Conservation (phyloP, 2,797 vertebrate species). For the Coregonus ussuriensis region DNA sequence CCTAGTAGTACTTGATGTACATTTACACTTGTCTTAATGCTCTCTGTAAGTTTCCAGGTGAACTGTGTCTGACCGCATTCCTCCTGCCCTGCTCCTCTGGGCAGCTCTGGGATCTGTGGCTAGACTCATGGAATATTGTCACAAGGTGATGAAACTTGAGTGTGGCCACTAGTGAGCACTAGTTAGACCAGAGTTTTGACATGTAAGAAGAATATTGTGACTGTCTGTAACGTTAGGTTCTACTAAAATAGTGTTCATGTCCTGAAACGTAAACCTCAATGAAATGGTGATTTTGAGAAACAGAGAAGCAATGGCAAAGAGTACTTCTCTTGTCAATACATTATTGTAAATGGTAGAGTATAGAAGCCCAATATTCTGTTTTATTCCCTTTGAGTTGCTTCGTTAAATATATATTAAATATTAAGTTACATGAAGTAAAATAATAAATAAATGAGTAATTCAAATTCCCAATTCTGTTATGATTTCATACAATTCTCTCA, state of each 20-base stretch:
- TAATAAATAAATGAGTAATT: not conserved
- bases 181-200: slow-evolving; percentile 62
- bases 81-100: slow-evolving; percentile 37
- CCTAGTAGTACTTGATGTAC: slow-evolving; percentile 13
- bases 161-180: slow-evolving; percentile 58
- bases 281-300: too few relatives aligned
- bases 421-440: slow-evolving; percentile 1
- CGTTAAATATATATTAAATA: not conserved
- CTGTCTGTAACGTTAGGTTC: not conserved
- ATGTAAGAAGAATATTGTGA: slow-evolving; percentile 29
- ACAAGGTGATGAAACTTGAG: slow-evolving; percentile 62
- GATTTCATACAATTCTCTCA: not conserved
- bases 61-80: slow-evolving; percentile 54
- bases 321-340: not conserved
- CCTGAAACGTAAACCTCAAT: not conserved
- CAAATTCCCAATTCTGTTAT: not conserved
- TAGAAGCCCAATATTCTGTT: not conserved
- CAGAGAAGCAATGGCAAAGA: not conserved
- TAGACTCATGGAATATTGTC: slow-evolving; percentile 68
- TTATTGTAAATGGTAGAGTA: not conserved
- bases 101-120: slow-evolving; percentile 52
- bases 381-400: not conserved
- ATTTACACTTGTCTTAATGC: slow-evolving; percentile 42
- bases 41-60: slow-evolving; percentile 62
- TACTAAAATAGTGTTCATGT: slow-evolving; percentile 5